Evolutionary conservation across 2,113 vertebrate genomes (phyloP), one percentile per base, ranked within the genome.

Genomic region (Mobula birostris): DNA sequence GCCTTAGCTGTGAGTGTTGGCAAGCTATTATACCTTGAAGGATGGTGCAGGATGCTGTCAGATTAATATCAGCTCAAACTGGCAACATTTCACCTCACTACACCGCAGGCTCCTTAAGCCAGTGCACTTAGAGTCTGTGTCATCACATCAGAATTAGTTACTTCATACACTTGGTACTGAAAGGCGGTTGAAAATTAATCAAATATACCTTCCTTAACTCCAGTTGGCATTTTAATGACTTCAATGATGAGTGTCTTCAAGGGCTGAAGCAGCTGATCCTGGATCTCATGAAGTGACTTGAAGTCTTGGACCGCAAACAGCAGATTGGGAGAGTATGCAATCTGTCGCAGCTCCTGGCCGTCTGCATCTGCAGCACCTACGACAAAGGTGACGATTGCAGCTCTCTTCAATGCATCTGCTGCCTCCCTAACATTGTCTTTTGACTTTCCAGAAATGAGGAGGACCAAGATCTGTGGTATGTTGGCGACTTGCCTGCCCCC

Each of bases 291-390:
- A 76, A 97, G 94, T 36, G 94, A 27, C 56, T 95, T 94, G 94
- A 97, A 97, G 9, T 93, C 68, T 74, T 93, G 32, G 21, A 74
- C 70, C 27, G 36, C 91, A 83, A 99, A 95, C 72, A 98, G 97
- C 95, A 98, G 98, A 0, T 96, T 97, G 0, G 98, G 97, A 24
- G 97, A 95, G 0, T 96, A 97, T 85, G 96, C 98, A 0, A 99
- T 96, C 94, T 95, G 97, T 96, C 98, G 97, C 94, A 99, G 94
- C 96, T 99, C 97, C 2, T 24, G 95, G 0, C 91, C 95, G 94
- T 99, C 98, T 0, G 98, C 98, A 0, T 97, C 97, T 96, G 96
- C 98, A 94, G 98, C 97, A 95, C 97, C 98, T 83, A 99, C 96
- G 32, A 97, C 96, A 96, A 99, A 98, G 0, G 98, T 97, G 80